Conservation (phyloP, 2,888 invertebrate species). For the Dexiosoma caninum region DNA sequence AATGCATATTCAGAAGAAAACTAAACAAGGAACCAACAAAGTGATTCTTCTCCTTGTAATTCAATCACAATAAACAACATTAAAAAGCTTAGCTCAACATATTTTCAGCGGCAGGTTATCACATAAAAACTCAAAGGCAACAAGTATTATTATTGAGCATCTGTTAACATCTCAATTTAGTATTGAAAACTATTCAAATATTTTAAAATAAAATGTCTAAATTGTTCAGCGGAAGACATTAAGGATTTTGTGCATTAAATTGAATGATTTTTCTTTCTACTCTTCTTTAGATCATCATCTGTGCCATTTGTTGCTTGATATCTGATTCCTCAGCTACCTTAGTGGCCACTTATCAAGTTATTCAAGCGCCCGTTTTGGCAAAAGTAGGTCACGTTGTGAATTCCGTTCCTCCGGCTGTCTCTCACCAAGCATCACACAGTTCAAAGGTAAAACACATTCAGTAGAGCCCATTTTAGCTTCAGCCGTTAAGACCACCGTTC, state of each 20-base stretch:
- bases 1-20: background rate
- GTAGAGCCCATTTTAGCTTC: slow-evolving; percentile 71
- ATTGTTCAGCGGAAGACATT: slow-evolving; percentile 50
- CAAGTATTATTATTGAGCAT: background rate
- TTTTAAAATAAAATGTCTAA: slow-evolving; percentile 52
- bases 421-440: slow-evolving; percentile 80
- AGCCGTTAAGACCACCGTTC: slow-evolving; percentile 68
- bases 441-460: slow-evolving; percentile 77
- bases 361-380: slow-evolving; percentile 72
- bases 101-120: background rate
- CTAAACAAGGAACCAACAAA: background rate
- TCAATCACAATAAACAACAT: background rate
- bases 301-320: slow-evolving; percentile 67
- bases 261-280: slow-evolving; percentile 65
- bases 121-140: background rate
- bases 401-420: slow-evolving; percentile 76
- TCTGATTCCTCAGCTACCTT: slow-evolving; percentile 67
- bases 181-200: slow-evolving; percentile 17
- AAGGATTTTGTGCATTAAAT: background rate
- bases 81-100: background rate
- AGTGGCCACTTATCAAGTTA: slow-evolving; percentile 69
- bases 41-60: background rate
- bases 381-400: slow-evolving; percentile 70
- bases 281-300: slow-evolving; percentile 57
- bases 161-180: slow-evolving; percentile 20